Conservation (phyloP, 2,113 vertebrate genomes). For the Nycticryphes semicollaris region DNA sequence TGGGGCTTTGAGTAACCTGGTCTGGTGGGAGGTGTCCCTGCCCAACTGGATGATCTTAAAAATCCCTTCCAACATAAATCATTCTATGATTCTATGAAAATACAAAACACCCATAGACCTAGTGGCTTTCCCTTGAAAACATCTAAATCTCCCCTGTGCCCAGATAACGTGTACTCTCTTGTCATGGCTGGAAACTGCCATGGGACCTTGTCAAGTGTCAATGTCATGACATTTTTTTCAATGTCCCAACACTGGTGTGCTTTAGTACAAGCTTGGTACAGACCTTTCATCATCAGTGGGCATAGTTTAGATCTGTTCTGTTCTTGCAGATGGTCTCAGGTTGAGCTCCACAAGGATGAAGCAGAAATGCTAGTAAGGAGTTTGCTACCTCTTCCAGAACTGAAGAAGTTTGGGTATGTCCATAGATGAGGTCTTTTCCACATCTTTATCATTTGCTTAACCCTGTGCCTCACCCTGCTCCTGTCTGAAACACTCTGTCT, state of each 20-base stretch:
- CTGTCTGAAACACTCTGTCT: background rate
- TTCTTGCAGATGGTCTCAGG: constrained; percentile 64
- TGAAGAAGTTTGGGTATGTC: constrained; percentile 68
- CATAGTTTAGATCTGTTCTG: background rate
- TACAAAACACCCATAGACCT: fast-evolving
- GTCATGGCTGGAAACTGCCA: background rate
- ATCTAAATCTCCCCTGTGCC: background rate
- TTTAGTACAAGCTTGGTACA: background rate
- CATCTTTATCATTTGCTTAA: background rate
- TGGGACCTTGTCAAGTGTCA: background rate
- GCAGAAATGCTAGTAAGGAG: constrained; percentile 4
- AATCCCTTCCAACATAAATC: no score
- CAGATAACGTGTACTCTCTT: background rate
- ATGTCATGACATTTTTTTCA: background rate
- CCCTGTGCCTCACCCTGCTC: background rate
- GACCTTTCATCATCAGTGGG: background rate
- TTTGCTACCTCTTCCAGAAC: constrained; percentile 31
- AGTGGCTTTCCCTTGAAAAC: background rate
- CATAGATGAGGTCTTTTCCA: background rate
- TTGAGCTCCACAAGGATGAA: constrained; percentile 28
- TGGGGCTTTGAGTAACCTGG: no score
- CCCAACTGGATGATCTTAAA: no score
- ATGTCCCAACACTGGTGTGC: background rate
- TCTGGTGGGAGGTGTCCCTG: no score
- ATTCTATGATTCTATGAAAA: background rate